phyloP scores from a whole-genome alignment of 2,888 invertebrate species.

The Nemurella pictetii region DNA sequence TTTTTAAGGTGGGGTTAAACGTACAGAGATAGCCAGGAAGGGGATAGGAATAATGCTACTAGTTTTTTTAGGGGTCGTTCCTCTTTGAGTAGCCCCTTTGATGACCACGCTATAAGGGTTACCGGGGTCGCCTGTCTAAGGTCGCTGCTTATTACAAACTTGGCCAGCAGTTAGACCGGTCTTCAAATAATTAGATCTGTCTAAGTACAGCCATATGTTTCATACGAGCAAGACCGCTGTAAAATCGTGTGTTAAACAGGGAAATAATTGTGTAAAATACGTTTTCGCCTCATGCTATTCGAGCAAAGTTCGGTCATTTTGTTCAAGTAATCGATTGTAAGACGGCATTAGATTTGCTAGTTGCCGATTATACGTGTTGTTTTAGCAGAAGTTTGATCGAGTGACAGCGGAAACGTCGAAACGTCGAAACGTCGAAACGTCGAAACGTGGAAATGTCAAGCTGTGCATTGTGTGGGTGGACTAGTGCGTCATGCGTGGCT shows the following conservation, averaged over 20 bases:
- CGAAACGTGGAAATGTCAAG: too few species aligned
- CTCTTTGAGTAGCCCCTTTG: slow-evolving; percentile 26
- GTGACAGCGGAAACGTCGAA: too few species aligned
- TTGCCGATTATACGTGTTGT: too few species aligned
- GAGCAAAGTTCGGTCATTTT: too few species aligned
- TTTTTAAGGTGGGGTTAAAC: slow-evolving; percentile 11
- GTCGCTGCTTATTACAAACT: slow-evolving; percentile 9
- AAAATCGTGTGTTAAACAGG: background rate
- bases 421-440: too few species aligned
- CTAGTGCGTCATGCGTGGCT: too few species aligned
- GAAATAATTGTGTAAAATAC: too few species aligned
- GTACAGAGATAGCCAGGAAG: background rate
- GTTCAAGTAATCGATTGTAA: too few species aligned
- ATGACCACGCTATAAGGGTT: slow-evolving; percentile 16
- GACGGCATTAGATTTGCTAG: too few species aligned
- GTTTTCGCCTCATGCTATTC: too few species aligned
- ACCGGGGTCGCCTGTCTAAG: background rate
- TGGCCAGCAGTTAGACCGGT: slow-evolving; percentile 24
- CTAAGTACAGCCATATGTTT: slow-evolving; percentile 16
- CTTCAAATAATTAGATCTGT: background rate
- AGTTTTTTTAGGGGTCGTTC: slow-evolving; percentile 30
- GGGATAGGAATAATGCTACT: slow-evolving; percentile 28
- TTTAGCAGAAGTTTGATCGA: too few species aligned
- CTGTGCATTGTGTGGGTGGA: too few species aligned
- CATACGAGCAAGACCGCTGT: background rate